phyloP scores from a whole-genome alignment of 2,113 vertebrate genomes.

The Actinemys pallida region DNA sequence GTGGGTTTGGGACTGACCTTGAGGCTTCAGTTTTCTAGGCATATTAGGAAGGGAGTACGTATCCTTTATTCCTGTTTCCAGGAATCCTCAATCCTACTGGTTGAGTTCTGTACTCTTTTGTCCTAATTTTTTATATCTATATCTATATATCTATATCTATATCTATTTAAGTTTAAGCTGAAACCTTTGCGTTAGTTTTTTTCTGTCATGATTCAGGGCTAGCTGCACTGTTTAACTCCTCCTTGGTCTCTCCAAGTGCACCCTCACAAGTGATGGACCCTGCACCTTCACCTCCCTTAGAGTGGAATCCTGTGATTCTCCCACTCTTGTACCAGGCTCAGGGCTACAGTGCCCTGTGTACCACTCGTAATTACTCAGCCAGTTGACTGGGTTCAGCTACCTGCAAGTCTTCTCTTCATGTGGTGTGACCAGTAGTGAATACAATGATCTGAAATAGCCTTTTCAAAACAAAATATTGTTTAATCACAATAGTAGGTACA shows the following conservation, averaged over 20 bases:
- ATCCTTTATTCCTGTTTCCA: background rate
- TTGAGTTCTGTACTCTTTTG: background rate
- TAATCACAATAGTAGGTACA: background rate
- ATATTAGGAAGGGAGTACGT: background rate
- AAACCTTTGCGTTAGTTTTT: background rate
- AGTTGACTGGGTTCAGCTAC: background rate
- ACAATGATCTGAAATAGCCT: background rate
- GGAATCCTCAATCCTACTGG: background rate
- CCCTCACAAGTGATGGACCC: background rate
- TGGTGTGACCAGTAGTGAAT: background rate
- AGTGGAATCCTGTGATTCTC: background rate
- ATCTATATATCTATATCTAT: background rate
- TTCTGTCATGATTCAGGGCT: background rate
- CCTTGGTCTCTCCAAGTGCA: background rate
- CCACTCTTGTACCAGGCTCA: background rate
- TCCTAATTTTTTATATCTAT: background rate
- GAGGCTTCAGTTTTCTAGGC: background rate
- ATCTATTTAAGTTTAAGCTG: background rate
- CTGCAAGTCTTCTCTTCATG: background rate
- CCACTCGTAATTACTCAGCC: background rate
- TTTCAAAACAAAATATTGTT: background rate
- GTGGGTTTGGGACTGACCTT: background rate
- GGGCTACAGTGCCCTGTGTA: background rate
- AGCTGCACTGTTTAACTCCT: background rate
- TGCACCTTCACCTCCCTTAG: background rate